Conservation (phyloP, 35 echinoderm and acorn worm genomes). For the Diadema setosum region DNA sequence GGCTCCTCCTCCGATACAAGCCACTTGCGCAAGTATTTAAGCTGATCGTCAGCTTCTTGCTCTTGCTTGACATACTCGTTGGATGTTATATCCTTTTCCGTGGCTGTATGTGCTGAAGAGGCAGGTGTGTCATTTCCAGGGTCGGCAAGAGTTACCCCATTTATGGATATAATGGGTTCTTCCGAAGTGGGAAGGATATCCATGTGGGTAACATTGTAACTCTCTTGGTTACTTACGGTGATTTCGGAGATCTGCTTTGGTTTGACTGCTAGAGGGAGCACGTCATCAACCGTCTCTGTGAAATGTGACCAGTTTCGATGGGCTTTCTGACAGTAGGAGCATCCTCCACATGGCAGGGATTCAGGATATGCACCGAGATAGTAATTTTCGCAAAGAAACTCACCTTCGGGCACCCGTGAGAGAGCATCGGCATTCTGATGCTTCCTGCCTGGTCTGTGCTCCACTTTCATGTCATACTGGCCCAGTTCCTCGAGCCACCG, state of each 20-base stretch:
- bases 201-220: too few species aligned
- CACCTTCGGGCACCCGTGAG: too few species aligned
- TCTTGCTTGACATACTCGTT: not conserved
- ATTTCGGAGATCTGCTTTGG: not conserved
- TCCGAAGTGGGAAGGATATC: too few species aligned
- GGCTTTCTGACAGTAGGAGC: slow-evolving; percentile 22
- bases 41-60: not conserved
- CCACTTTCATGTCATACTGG: too few species aligned
- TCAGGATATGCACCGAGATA: too few species aligned
- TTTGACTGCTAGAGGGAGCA: not conserved
- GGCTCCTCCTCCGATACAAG: not conserved
- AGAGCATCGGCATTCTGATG: too few species aligned
- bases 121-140: too few species aligned
- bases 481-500: too few species aligned
- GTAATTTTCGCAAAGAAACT: too few species aligned
- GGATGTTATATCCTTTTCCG: not conserved
- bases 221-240: not conserved
- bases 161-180: too few species aligned
- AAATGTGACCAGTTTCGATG: slow-evolving; percentile 38
- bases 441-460: too few species aligned
- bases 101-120: not conserved
- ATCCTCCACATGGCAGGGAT: slow-evolving; percentile 57
- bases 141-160: too few species aligned
- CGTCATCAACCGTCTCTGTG: slow-evolving; percentile 47
- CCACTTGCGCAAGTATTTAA: not conserved